Evolutionary conservation across 2,888 invertebrate genomes (phyloP).

Genomic region (Anorthoa munda): DNA sequence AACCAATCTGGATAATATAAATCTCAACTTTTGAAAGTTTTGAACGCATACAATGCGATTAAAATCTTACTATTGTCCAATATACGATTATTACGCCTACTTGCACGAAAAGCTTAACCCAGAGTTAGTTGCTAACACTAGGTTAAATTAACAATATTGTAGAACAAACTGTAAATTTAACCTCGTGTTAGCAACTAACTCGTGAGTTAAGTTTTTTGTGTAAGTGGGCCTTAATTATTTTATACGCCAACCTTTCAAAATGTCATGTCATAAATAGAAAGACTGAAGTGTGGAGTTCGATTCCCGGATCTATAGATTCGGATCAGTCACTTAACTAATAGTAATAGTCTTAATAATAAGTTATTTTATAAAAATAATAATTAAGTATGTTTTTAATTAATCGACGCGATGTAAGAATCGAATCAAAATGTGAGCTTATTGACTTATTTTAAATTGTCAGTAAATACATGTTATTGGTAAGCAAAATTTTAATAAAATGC

Average conservation of each 20-base stretch:
- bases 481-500: neutral
- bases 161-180: no score
- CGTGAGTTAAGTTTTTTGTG: no score
- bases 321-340: conserved; percentile 41
- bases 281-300: conserved; percentile 32
- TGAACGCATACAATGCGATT: neutral
- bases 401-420: conserved; percentile 12
- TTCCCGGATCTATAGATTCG: conserved; percentile 17
- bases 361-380: conserved; percentile 31
- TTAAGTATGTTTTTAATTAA: conserved; percentile 6
- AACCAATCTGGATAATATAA: neutral
- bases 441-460: conserved; percentile 33
- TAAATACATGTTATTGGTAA: neutral
- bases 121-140: no score
- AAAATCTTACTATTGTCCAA: neutral
- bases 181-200: no score
- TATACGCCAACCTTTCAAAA: neutral
- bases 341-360: conserved; percentile 23
- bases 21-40: neutral
- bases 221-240: neutral
- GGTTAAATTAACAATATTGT: no score
- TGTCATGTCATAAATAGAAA: conserved; percentile 15
- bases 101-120: no score
- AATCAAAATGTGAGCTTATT: conserved; percentile 9
- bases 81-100: no score